Base-by-base conservation (phyloP, 2,888 invertebrate species). In the Acanthosepion pharaonis region DNA sequence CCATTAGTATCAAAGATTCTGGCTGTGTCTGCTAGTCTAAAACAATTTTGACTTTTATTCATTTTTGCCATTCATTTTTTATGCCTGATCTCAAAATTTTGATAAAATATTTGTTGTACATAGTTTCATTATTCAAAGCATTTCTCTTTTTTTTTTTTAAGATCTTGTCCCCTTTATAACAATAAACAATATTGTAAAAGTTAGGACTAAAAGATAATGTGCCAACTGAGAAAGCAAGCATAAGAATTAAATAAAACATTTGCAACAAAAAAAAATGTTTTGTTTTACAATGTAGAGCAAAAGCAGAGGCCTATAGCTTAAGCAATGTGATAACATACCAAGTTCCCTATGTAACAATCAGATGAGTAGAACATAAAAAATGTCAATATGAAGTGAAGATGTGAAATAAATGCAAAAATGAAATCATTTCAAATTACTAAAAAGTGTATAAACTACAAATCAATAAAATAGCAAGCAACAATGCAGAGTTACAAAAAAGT, bases 221-320 rank as follows among this genome's bases (percentile, higher is more conserved):
- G n/a, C 78, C 33, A 78, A 78, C n/a, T 78, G 78, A 33, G 11
- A 18, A 78, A 78, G n/a, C 78, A 78, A n/a, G n/a, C 78, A 78
- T 9, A 78, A 78, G n/a, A 78, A n/a, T n/a, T 33, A 78, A 15
- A 78, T 9, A 78, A 33, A 78, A 78, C 33, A 78, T 9, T n/a
- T 11, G 78, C 78, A 78, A 78, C 78, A 25, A n/a, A 33, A 33
- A 91, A 20, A 33, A 91, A 20, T 78, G 15, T 94, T 48, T 64
- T 20, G 23, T 42, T 59, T 94, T 64, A 94, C 25, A 20, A 78
- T n/a, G 28, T 42, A 95, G 95, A 91, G 92, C 92, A 93, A 95
- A 33, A 55, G 78, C 59, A 59, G 59, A 59, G 23, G 59, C 23
- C 23, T 5, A 59, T 23, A 59, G 59, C 59, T 59, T 23, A 78